Evolutionary conservation across 1,140 invertebrate species (phyloP), one percentile per base, ranked within the genome.

Genomic region (Apis florea): DNA sequence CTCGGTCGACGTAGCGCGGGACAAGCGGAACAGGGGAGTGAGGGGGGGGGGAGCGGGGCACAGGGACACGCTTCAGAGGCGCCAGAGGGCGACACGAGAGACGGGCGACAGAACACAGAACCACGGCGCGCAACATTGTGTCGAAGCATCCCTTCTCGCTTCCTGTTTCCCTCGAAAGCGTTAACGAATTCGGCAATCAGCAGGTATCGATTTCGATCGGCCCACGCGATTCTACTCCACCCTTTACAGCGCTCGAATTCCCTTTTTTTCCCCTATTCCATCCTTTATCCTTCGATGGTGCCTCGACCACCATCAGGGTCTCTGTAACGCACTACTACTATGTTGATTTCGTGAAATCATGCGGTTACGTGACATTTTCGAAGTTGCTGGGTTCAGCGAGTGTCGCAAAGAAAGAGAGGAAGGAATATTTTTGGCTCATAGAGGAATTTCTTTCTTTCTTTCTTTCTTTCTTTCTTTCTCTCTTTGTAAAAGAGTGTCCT

Each of bases 161-260:
- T 83, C 69, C 79, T 83, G 74, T 79, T 26, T 26, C 26, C 53
- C 82, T 26, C 73, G 85, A 89, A 91, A 90, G 83, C 86, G 79
- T 89, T 90, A 90, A 90, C 89, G 89, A 90, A 91, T 91, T 91
- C 83, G 85, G 79, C 89, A 90, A 91, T 92, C 91, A 92, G 88
- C 75, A 82, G 63, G 79, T 90, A 91, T 92, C 91, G 86, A 87
- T 91, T 90, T 86, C 89, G 63, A 87, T 83, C 83, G 68, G 26
- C 58, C 58, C 63, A 40, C 31, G 67, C 83, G 80, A 87, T 84
- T 83, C 86, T 49, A 70, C 69, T 70, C 74, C 69, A 0, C 79
- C 71, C 82, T 86, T 89, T 74, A 81, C 83, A 63, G 59, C 66
- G 2, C 47, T 31, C 17, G 15, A 40, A 63, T 85, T 75, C 76